These are phyloP conservation scores for Melanotaenia duboulayi DNA, from an alignment of 2,113 vertebrate genomes.

Conservation along the genomic window DNA sequence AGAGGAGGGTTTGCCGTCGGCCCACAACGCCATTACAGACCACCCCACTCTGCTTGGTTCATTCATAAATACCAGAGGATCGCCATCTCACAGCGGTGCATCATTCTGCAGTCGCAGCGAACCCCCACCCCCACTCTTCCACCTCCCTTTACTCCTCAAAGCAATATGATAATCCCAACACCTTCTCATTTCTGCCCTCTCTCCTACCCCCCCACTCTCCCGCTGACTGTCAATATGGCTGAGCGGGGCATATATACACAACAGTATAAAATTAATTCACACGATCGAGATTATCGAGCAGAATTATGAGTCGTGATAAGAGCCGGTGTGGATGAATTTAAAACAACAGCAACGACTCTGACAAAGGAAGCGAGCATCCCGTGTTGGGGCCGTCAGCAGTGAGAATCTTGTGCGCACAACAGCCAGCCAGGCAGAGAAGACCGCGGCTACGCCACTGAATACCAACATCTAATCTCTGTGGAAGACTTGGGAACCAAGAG, in stretches of 20 bases:
- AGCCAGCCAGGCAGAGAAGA: conserved; percentile 28
- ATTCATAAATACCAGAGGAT: conserved; percentile 84
- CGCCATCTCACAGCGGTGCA: conserved; percentile 76
- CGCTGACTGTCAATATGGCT: conserved; percentile 69
- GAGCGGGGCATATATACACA: conserved; percentile 34
- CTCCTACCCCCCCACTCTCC: conserved; percentile 19
- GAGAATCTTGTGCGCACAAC: conserved; percentile 38
- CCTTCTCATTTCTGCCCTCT: conserved; percentile 32
- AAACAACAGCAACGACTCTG: not conserved
- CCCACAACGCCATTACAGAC: conserved; percentile 76
- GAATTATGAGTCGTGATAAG: not conserved
- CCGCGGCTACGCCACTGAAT: conserved; percentile 63
- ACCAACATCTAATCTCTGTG: conserved; percentile 47
- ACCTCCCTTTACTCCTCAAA: conserved; percentile 58
- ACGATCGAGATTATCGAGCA: conserved; percentile 9
- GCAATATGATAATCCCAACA: conserved; percentile 59
- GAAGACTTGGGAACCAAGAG: conserved; percentile 19
- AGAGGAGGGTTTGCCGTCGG: conserved; percentile 36
- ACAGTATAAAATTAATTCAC: conserved; percentile 11
- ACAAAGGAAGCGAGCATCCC: conserved; percentile 11
- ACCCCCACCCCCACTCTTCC: not conserved
- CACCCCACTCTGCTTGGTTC: conserved; percentile 70
- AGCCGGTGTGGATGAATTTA: not conserved
- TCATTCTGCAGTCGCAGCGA: conserved; percentile 65
- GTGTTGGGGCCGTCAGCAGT: not conserved